Base-by-base conservation (phyloP, 2,113 vertebrate species). In the Monopterus albus region DNA sequence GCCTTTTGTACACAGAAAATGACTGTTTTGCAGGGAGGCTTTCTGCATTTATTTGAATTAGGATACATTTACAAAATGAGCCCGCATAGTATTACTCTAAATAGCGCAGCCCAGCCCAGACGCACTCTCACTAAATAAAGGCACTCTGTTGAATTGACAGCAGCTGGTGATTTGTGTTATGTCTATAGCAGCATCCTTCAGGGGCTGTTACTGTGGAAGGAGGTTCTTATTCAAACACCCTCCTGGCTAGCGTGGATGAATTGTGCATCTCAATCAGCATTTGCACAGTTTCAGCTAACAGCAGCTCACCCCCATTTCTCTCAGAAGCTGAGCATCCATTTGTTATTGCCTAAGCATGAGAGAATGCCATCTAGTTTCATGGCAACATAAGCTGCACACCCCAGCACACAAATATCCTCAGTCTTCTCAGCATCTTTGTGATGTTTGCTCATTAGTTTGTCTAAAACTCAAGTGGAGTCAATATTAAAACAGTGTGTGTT, bases 121-220 rank as follows among this genome's bases (percentile, higher is more conserved):
- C 38, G 23, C 46, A 28, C 59, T 71, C 47, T 42, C 21, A 10
- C 55, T 79, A 73, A 83, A 75, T 87, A 73, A 83, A 84, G 50
- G 82, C 86, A 90, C 88, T 88, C 80, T 81, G 60, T 67, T 82
- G 83, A 88, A 90, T 88, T 88, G 82, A 84, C 86, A 83, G 70
- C 73, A 74, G 72, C 75, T 67, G 58, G 61, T 87, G 80, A 90
- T 90, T 85, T 90, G 80, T 87, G 84, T 67, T 70, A 68, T 31
- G 60, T 79, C 75, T 69, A 58, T 40, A 78, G 70, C 43, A 66
- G 76, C 73, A 79, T 82, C 80, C 75, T 40, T 57, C 13, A 49
- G 67, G 57, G 61, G 59, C 75, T 75, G 62, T 57, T 58, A 66
- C 64, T 52, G 50, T 14, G 45, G 28, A 63, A 46, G 51, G 28